Evolutionary conservation across 2,113 vertebrate species (phyloP).

Genomic region (Barbus barbus): DNA sequence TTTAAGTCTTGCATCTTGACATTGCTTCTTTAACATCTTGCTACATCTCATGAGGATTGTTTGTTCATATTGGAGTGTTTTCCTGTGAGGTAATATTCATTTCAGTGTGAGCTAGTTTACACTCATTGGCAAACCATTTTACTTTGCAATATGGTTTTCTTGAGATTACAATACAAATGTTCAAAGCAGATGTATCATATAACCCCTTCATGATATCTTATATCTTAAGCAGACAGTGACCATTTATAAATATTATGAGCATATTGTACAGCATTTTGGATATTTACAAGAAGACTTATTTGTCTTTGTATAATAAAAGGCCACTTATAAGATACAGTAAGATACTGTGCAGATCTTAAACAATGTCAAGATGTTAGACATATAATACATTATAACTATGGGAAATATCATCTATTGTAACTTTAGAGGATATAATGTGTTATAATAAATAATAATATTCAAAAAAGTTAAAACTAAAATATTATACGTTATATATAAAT

Average conservation of each 20-base stretch:
- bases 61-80: no score
- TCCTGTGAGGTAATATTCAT: background rate
- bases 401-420: background rate
- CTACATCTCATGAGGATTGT: no score
- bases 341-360: background rate
- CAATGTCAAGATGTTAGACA: background rate
- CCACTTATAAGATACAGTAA: background rate
- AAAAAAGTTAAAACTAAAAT: background rate
- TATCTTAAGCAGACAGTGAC: background rate
- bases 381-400: background rate
- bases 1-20: background rate
- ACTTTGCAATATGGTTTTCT: background rate
- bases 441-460: background rate
- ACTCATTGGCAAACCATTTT: background rate
- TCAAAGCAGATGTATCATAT: background rate
- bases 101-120: background rate
- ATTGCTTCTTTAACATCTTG: background rate
- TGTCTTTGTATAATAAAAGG: background rate
- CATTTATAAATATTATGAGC: background rate
- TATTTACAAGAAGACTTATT: background rate
- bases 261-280: background rate
- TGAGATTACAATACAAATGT: background rate
- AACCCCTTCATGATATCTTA: background rate
- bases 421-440: background rate
- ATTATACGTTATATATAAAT: background rate